phyloP scores from a whole-genome alignment of 2,113 vertebrate genomes.

The Calypte anna region DNA sequence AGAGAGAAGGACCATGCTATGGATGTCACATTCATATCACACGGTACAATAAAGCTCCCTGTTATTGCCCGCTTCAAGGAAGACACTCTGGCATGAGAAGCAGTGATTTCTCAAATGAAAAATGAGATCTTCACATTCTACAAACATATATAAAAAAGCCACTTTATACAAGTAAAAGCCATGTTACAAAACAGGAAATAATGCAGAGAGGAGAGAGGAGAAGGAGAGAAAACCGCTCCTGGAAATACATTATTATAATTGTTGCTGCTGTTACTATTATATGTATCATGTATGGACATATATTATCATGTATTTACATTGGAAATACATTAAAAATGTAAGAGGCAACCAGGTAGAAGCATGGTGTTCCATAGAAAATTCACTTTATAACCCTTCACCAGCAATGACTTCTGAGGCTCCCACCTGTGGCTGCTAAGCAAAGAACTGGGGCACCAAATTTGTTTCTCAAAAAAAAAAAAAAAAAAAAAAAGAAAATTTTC shows the following conservation, averaged over 20 bases:
- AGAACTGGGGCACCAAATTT: not conserved
- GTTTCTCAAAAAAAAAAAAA: not conserved
- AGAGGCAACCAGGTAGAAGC: not conserved
- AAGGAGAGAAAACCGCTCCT: too few relatives aligned
- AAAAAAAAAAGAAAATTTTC: not conserved
- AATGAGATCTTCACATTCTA: not conserved
- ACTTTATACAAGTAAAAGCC: too few relatives aligned
- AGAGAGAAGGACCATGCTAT: not conserved
- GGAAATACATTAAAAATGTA: too few relatives aligned
- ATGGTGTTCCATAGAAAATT: not conserved
- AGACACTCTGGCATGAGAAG: not conserved
- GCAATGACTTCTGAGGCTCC: not conserved
- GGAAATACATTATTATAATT: too few relatives aligned
- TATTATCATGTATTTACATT: too few relatives aligned
- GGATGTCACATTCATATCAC: not conserved
- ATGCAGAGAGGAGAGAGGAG: too few relatives aligned
- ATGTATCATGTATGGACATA: too few relatives aligned
- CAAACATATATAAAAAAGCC: too few relatives aligned
- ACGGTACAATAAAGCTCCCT: not conserved
- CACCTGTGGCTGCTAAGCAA: not conserved
- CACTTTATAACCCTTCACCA: not conserved
- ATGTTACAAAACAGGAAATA: too few relatives aligned
- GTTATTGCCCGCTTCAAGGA: not conserved
- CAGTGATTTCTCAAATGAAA: not conserved
- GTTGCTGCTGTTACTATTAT: too few relatives aligned